These are phyloP conservation scores for Lophius americanus DNA, from an alignment of 2,797 vertebrate species.

Conservation along the genomic window DNA sequence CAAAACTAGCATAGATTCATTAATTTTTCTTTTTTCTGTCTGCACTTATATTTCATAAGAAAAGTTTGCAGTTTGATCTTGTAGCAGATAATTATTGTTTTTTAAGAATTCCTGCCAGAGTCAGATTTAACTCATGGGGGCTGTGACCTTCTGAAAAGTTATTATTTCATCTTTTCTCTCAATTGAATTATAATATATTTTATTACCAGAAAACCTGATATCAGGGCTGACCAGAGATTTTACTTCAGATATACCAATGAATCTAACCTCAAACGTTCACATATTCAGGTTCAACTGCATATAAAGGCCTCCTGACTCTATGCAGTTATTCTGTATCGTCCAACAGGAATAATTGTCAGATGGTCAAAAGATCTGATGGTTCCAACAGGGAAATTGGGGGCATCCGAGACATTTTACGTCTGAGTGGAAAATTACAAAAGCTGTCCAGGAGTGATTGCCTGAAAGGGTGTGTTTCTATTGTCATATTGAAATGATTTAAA, in stretches of 20 bases:
- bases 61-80: no score
- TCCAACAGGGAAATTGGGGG: neutral
- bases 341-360: neutral
- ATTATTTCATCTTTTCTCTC: neutral
- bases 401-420: neutral
- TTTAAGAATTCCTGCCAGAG: no score
- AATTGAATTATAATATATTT: neutral
- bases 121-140: neutral
- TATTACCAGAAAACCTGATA: neutral
- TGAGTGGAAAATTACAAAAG: neutral
- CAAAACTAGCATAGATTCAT: no score
- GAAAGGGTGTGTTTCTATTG: neutral
- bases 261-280: neutral
- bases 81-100: no score
- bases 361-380: neutral
- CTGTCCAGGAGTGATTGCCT: neutral
- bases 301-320: neutral
- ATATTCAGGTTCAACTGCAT: neutral
- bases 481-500: neutral
- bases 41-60: no score
- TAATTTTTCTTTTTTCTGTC: no score
- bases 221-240: neutral
- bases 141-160: neutral
- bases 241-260: neutral
- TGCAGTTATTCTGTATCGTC: neutral